These are phyloP conservation scores for Phataginus tetradactyla DNA, from an alignment of 2,797 vertebrate species.

Conservation along the genomic window DNA sequence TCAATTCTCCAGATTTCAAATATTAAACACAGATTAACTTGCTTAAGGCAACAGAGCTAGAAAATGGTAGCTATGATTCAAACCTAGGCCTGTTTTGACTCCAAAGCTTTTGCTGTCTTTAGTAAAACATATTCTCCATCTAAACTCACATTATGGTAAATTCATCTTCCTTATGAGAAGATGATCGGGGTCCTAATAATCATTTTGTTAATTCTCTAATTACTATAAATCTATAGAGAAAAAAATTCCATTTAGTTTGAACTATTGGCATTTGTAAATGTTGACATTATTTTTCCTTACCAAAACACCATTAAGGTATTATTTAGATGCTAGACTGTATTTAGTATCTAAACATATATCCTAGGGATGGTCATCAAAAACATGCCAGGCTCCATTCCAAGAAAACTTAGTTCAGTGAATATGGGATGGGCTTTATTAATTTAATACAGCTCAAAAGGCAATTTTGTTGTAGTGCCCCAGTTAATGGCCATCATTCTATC, in stretches of 20 bases:
- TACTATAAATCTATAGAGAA: neutral
- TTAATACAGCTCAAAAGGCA: neutral
- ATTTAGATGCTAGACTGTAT: neutral
- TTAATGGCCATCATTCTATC: neutral
- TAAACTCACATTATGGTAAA: neutral
- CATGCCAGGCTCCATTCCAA: neutral
- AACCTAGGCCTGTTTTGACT: neutral
- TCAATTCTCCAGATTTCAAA: slow-evolving; percentile 1
- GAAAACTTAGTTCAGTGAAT: slow-evolving; percentile 13
- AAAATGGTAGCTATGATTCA: neutral
- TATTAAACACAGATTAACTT: slow-evolving; percentile 15
- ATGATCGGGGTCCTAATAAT: neutral
- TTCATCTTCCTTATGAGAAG: neutral
- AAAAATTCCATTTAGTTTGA: neutral
- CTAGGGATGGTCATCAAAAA: neutral
- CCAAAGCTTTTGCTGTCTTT: neutral
- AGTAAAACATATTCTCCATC: neutral
- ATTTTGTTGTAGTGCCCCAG: neutral
- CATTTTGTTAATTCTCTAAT: neutral
- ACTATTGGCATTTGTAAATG: neutral
- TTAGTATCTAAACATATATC: neutral
- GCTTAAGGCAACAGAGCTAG: neutral
- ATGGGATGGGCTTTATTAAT: neutral
- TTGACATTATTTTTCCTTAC: neutral
- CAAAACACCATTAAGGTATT: neutral